Evolutionary conservation across 1,140 invertebrate species (phyloP).

Genomic region (Drosophila kepulauana): DNA sequence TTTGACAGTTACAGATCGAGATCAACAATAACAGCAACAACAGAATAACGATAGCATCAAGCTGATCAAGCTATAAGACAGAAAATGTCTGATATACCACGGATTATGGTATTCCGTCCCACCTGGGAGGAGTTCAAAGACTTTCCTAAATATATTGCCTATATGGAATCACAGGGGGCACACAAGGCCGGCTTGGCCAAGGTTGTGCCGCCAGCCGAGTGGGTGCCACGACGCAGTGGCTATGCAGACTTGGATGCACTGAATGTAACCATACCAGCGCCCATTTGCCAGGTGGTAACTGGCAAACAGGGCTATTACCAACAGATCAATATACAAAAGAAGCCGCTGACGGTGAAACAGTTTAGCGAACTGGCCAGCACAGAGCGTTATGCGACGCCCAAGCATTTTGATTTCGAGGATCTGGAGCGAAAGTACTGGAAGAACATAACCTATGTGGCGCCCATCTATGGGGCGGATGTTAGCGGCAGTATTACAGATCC

Average conservation of each 20-base stretch:
- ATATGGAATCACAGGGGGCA: conserved; percentile 97
- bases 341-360: conserved; percentile 95
- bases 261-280: conserved; percentile 94
- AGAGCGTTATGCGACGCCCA: conserved; percentile 93
- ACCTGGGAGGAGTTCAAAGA: conserved; percentile 98
- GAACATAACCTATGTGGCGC: conserved; percentile 95
- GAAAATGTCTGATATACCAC: conserved; percentile 80
- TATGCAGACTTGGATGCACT: conserved; percentile 92
- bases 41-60: background rate
- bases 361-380: conserved; percentile 94
- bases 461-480: conserved; percentile 99
- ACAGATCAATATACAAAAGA: conserved; percentile 98
- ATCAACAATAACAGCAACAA: background rate
- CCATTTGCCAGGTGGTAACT: conserved; percentile 93
- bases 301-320: conserved; percentile 98
- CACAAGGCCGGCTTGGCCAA: conserved; percentile 98
- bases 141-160: conserved; percentile 95
- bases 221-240: conserved; percentile 94
- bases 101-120: conserved; percentile 93
- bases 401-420: conserved; percentile 96
- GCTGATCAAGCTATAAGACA: background rate
- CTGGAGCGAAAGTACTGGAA: conserved; percentile 99
- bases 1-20: conserved; percentile 33
- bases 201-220: conserved; percentile 97
- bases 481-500: conserved; percentile 97